Evolutionary conservation across 2,888 invertebrate genomes (phyloP).

Genomic region (Amiota communis): DNA sequence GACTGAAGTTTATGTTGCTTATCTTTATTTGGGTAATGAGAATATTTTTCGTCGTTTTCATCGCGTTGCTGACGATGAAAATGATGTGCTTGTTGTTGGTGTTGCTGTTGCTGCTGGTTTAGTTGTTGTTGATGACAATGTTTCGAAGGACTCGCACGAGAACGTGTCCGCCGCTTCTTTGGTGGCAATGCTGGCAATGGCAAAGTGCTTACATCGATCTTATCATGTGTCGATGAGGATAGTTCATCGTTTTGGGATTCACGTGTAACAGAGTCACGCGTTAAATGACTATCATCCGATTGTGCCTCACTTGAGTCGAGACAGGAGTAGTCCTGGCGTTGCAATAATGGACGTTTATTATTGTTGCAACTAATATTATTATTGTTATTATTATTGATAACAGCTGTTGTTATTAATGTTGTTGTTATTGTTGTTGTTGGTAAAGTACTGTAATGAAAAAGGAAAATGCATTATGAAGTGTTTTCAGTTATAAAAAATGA

Average conservation of each 20-base stretch:
- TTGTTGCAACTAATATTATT: constrained; percentile 14
- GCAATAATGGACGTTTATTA: constrained; percentile 48
- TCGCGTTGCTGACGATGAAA: constrained; percentile 38
- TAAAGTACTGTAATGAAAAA: constrained; percentile 28
- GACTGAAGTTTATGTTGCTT: constrained; percentile 38
- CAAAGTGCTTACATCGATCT: constrained; percentile 71
- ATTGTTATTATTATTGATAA: constrained; percentile 44
- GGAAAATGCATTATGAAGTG: neutral
- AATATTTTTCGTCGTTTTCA: constrained; percentile 30
- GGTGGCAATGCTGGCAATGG: constrained; percentile 72
- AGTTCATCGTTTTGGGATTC: constrained; percentile 71
- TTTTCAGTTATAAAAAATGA: neutral
- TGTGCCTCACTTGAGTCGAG: constrained; percentile 71
- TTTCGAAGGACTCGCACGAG: constrained; percentile 64
- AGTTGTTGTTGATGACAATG: constrained; percentile 46
- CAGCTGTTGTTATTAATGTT: neutral
- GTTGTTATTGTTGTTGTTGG: constrained; percentile 22
- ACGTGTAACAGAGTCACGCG: constrained; percentile 67
- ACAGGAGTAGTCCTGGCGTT: constrained; percentile 65
- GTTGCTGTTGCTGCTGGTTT: constrained; percentile 32
- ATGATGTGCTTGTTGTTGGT: constrained; percentile 30
- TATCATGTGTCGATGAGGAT: constrained; percentile 68
- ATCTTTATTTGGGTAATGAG: constrained; percentile 32
- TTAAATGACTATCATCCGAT: constrained; percentile 70
- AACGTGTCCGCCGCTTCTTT: constrained; percentile 68